Evolutionary conservation across 2,113 vertebrate species (phyloP).

Genomic region (Sula dactylatra): DNA sequence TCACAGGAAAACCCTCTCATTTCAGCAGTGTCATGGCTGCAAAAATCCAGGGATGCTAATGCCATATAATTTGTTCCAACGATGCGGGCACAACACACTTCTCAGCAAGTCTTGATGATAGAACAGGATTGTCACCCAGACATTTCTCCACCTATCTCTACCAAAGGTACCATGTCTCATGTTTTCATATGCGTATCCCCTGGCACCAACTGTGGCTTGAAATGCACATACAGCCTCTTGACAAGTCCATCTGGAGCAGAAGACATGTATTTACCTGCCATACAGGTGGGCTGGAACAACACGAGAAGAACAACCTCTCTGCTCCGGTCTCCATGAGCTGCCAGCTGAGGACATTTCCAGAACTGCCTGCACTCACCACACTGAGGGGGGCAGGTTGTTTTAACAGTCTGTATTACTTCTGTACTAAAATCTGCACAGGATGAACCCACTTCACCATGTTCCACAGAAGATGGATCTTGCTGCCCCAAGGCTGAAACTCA

Average conservation of each 20-base stretch:
- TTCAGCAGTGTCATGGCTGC: neutral
- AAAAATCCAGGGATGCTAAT: neutral
- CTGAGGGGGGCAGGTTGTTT: neutral
- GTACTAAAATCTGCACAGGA: neutral
- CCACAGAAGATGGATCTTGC: neutral
- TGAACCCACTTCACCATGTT: neutral
- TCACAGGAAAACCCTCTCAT: neutral
- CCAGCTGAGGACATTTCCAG: neutral
- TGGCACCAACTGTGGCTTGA: neutral
- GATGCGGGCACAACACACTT: neutral
- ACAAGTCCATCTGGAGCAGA: neutral
- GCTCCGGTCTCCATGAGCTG: neutral
- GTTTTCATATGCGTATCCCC: neutral
- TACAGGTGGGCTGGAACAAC: neutral
- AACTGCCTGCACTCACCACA: neutral
- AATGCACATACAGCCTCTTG: neutral
- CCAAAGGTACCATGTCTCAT: neutral
- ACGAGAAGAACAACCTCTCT: neutral
- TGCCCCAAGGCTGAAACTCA: neutral
- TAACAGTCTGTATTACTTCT: neutral
- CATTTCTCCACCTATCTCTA: neutral
- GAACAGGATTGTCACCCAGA: neutral
- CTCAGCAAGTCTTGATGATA: neutral
- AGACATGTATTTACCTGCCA: neutral
- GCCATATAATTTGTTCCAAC: neutral